Percentiles rank a stretch among this genome's conserved stretches.
Conservation (phyloP, 2,797 vertebrate genomes). For the Lepidocolaptes lacrymiger region DNA sequence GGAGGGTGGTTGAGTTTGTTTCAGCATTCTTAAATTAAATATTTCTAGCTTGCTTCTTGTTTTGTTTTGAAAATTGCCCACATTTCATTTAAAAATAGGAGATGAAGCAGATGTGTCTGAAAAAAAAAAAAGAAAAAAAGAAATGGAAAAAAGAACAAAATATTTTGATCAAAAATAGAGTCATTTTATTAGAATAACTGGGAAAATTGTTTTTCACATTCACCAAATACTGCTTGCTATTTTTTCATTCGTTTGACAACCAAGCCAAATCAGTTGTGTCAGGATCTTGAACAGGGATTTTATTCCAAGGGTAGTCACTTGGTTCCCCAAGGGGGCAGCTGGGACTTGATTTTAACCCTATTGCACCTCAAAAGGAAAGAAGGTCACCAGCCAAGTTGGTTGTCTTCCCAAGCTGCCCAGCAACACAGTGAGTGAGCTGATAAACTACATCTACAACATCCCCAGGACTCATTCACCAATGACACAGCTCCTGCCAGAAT, state of each 20-base stretch:
- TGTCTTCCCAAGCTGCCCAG: neutral
- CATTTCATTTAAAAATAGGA: neutral
- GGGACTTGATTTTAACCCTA: neutral
- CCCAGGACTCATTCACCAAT: neutral
- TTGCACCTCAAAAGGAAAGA: neutral
- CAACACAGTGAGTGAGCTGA: neutral
- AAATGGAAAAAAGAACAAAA: neutral
- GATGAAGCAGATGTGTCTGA: neutral
- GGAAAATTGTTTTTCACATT: neutral
- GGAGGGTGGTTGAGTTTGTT: neutral
- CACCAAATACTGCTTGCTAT: neutral
- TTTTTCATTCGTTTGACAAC: neutral
- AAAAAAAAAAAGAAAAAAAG: neutral
- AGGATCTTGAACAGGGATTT: neutral
- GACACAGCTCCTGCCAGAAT: neutral
- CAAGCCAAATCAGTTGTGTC: neutral
- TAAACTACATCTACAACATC: neutral
- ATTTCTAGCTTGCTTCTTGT: neutral
- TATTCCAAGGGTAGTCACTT: neutral
- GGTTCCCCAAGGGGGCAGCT: rapidly evolving
- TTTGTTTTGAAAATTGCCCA: neutral
- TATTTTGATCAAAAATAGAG: neutral
- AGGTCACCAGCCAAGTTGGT: neutral
- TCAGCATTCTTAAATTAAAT: neutral
- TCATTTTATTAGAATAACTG: neutral